Base-by-base conservation (phyloP, 2,888 invertebrate species). In the Tenthredo scrophulariae region DNA sequence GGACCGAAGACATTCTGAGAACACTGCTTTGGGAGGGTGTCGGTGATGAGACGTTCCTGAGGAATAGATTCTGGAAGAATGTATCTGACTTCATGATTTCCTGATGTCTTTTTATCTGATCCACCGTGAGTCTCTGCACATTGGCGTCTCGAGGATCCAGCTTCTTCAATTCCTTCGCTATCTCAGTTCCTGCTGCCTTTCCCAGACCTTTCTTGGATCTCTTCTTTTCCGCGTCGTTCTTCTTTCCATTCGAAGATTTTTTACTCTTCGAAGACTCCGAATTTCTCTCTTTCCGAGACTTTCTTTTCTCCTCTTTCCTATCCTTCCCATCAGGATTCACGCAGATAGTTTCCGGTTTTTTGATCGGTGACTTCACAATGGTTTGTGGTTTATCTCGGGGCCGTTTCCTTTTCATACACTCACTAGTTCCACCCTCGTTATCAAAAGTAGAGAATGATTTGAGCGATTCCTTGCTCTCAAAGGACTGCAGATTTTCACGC, bases 1-100 rank as follows among this genome's bases (percentile, higher is more conserved):
- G 93, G 26, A 97, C 96, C 83, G 96, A 95, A 1, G 95, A 95
- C 87, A 94, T 94, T 86, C 94, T 94, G 70, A 94, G 93, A 10
- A 92, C 88, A 75, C 86, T 92, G 10, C 88, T 86, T 43, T 93
- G 89, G 1, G 93, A 92, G 0, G 93, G 91, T 1, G 92, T 91
- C 0, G 94, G 93, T 0, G 94, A 91, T 9, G 86, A 91, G 33
- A 94, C 88, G 87, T 95, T 95, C 85, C 96, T 93, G 54, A 97
- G 92, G 89, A 97, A 96, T 29, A 97, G 94, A 92, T 96, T 95
- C 92, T 96, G 96, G 89, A 97, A 97, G 90, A 97, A 97, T 0
- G 95, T 94, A 90, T 96, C 95, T 0, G 95, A 95, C 86, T 95
- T 93, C 43, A 96, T 94, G 5, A 94, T 94, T 88, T 95, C 95